phyloP scores from a whole-genome alignment of 1,140 invertebrate species.

The Eufriesea mexicana region DNA sequence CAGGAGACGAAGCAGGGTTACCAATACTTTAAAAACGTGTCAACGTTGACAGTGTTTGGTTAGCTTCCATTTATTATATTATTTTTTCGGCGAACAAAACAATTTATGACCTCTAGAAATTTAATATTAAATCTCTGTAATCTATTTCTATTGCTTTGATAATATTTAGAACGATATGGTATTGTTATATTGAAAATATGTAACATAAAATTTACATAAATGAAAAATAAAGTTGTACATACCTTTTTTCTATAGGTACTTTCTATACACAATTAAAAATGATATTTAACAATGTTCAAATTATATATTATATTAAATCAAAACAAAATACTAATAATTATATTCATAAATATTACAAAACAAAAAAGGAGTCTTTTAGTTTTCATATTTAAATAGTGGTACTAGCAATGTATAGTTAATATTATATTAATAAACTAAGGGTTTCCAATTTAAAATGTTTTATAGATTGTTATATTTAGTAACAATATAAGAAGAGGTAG shows the following conservation, averaged over 20 bases:
- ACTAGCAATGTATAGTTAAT: not conserved
- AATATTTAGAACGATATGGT: no score
- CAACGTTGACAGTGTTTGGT: slow-evolving; percentile 42
- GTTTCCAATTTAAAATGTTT: not conserved
- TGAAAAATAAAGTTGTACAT: not conserved
- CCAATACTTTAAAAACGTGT: slow-evolving; percentile 36
- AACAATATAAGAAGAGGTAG: not conserved
- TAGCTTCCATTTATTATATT: not conserved
- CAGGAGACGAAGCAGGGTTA: slow-evolving; percentile 41
- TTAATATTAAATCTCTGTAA: not conserved
- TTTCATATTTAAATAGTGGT: not conserved
- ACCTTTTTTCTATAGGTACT: not conserved
- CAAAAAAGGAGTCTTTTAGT: not conserved
- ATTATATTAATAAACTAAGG: not conserved
- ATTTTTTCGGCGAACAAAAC: not conserved
- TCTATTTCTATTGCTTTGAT: not conserved
- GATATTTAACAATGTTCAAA: not conserved
- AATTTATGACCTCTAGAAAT: not conserved
- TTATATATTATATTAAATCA: not conserved
- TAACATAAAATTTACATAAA: not conserved
- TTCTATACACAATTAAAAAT: not conserved
- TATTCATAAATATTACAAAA: not conserved
- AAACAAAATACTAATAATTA: not conserved
- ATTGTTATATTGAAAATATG: not conserved
- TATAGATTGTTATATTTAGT: not conserved